Evolutionary conservation across 2,797 vertebrate species (phyloP).

Genomic region (Muscicapa comitata): DNA sequence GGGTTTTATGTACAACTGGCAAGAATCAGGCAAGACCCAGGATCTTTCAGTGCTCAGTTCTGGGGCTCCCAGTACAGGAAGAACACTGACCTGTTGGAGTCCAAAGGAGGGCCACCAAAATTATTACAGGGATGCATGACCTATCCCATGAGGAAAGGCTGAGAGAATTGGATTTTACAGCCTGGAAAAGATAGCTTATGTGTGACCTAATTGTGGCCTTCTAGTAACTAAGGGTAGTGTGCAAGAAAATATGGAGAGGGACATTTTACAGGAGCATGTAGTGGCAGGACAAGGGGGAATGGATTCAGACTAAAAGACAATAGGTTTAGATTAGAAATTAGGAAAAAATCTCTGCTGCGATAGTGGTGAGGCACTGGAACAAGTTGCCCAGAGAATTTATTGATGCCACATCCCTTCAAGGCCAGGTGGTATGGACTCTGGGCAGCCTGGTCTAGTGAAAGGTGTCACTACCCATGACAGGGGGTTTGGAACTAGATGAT

Average conservation of each 20-base stretch:
- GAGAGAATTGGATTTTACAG: neutral
- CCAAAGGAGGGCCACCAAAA: neutral
- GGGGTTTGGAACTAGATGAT: neutral
- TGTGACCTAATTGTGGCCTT: neutral
- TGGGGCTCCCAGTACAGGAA: neutral
- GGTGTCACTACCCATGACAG: neutral
- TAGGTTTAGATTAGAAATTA: neutral
- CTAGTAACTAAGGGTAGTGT: neutral
- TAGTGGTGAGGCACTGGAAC: neutral
- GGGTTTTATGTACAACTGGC: neutral
- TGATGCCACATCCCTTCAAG: neutral
- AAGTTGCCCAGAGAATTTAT: neutral
- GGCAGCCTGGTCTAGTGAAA: neutral
- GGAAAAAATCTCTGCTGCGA: neutral
- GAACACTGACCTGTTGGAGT: neutral
- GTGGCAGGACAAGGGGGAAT: neutral
- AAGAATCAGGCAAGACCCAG: neutral
- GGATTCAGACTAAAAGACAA: neutral
- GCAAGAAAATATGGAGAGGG: neutral
- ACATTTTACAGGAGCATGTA: neutral
- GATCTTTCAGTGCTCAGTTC: neutral
- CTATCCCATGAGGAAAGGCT: neutral
- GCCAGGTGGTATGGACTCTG: fast-evolving
- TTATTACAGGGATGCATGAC: neutral
- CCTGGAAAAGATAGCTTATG: neutral